phyloP scores from a whole-genome alignment of 2,888 invertebrate genomes.

The Acronicta leporina region DNA sequence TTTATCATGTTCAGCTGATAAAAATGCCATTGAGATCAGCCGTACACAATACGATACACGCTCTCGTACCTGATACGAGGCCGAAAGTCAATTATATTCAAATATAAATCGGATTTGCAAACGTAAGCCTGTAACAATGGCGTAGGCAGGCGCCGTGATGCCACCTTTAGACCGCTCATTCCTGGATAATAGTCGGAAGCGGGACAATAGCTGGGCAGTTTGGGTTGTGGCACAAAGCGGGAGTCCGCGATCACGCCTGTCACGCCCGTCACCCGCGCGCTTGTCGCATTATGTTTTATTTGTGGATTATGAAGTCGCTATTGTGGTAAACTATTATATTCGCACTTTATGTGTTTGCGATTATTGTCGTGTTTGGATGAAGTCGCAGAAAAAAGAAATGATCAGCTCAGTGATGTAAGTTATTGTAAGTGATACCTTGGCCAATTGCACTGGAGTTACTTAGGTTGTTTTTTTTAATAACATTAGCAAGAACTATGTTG shows the following conservation, averaged over 20 bases:
- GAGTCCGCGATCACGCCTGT: slow-evolving; percentile 64
- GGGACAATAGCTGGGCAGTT: slow-evolving; percentile 63
- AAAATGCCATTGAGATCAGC: slow-evolving; percentile 87
- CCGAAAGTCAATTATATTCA: slow-evolving; percentile 89
- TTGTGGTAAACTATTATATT: slow-evolving; percentile 60
- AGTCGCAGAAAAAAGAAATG: slow-evolving; percentile 15
- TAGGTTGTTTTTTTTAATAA: neutral
- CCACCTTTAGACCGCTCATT: slow-evolving; percentile 64
- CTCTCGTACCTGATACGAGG: slow-evolving; percentile 83
- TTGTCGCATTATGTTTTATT: slow-evolving; percentile 65
- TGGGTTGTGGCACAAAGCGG: slow-evolving; percentile 57
- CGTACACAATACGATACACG: slow-evolving; percentile 83
- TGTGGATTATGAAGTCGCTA: slow-evolving; percentile 72
- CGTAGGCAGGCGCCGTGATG: slow-evolving; percentile 78
- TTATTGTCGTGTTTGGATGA: slow-evolving; percentile 39
- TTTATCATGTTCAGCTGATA: slow-evolving; percentile 87
- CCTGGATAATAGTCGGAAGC: slow-evolving; percentile 68
- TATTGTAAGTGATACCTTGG: slow-evolving; percentile 41
- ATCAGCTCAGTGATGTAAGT: slow-evolving; percentile 18
- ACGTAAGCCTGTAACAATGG: slow-evolving; percentile 86
- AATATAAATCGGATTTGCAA: slow-evolving; percentile 89
- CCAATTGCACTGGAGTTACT: slow-evolving; percentile 1
- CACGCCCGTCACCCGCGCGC: slow-evolving; percentile 57
- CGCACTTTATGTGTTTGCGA: slow-evolving; percentile 46
- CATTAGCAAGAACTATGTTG: too few species aligned